A percentile compares a stretch with the other conserved stretches of the same genome.
Evolutionary conservation across 2,113 vertebrate species (phyloP).

Genomic region (Muscicapa adusta): DNA sequence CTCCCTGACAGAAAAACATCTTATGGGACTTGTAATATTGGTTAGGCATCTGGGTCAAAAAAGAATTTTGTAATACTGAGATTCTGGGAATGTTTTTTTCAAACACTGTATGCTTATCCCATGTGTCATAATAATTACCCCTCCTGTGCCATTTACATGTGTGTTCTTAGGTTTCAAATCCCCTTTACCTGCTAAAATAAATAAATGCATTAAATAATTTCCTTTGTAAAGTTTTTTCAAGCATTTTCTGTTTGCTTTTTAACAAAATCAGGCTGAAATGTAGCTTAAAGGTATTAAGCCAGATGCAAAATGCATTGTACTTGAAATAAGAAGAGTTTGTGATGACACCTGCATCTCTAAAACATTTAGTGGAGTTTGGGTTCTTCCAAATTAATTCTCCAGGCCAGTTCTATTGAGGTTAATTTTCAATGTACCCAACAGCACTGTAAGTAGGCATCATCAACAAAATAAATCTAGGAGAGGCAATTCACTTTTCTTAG

Average conservation of each 20-base stretch:
- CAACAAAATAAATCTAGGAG: background rate
- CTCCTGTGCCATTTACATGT: background rate
- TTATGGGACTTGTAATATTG: background rate
- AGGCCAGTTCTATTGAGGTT: background rate
- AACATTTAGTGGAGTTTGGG: background rate
- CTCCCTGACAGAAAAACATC: background rate
- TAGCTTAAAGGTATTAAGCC: background rate
- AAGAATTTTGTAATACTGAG: background rate
- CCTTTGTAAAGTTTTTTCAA: background rate
- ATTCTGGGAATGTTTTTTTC: background rate
- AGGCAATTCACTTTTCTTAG: background rate
- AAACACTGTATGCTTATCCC: background rate
- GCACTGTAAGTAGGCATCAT: background rate
- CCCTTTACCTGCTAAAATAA: background rate
- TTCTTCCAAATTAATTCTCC: background rate
- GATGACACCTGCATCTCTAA: background rate
- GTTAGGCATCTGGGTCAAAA: background rate
- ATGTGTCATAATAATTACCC: background rate
- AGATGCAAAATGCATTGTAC: background rate
- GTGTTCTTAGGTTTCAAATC: background rate
- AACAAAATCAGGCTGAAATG: background rate
- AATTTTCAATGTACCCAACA: background rate
- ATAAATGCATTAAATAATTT: background rate
- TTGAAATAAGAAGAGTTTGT: background rate
- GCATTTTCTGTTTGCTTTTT: background rate